Base-by-base conservation (phyloP, 2,113 vertebrate species). In the Brevimyrus niger region DNA sequence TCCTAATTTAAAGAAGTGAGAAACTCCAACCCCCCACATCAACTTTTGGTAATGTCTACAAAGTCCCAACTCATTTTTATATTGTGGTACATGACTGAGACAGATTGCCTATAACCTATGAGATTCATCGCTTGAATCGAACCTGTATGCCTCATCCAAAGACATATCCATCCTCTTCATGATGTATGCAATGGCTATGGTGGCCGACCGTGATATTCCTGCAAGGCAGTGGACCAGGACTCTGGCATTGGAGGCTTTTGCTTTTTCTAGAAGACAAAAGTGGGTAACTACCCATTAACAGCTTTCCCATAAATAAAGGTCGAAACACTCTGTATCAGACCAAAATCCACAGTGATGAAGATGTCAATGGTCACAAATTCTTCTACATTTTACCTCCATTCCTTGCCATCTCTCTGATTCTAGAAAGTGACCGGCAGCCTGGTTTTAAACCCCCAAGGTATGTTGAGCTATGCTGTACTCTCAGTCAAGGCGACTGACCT, bases 171-270 rank as follows among this genome's bases (percentile, higher is more conserved):
- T 96, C 88, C 95, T 95, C 92, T 95, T 96, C 96, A 97, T 97
- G 94, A 96, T 96, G 93, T 97, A 97, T 2, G 96, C 96, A 50
- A 97, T 96, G 23, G 96, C 96, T 35, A 97, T 96, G 65, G 96
- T 96, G 65, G 96, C 96, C 0, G 96, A 97, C 51, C 96, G 93
- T 0, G 96, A 97, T 90, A 97, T 96, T 4, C 96, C 96, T 4
- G 96, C 96, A 89, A 96, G 94, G 84, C 96, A 96, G 92, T 97
- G 96, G 1, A 97, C 96, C 80, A 97, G 93, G 48, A 96, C 96
- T 0, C 96, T 92, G 4, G 93, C 91, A 31, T 96, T 97, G 3
- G 96, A 98, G 0, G 97, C 97, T 91, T 99, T 98, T 13, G 98
- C 98, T 93, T 97, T 98, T 91, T 99, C 98, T 99, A 90, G 91